A percentile compares a stretch with the other conserved stretches of the same genome.
Conservation (phyloP, 2,113 vertebrate species). For the Lasiurus cinereus region DNA sequence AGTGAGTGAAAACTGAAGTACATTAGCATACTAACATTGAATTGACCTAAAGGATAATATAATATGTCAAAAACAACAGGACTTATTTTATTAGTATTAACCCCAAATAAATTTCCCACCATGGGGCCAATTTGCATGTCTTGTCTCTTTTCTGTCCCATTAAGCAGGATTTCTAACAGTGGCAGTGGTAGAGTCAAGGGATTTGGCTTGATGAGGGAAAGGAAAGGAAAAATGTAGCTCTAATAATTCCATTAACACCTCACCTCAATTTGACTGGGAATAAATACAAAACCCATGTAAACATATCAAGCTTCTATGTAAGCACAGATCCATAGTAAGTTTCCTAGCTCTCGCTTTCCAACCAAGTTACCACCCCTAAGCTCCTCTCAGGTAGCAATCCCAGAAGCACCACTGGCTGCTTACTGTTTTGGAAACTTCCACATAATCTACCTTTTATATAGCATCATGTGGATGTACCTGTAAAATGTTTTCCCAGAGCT, state of each 20-base stretch:
- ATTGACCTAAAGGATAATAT: conserved; percentile 40
- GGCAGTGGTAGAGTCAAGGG: background rate
- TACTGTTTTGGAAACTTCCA: background rate
- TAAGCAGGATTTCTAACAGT: conserved; percentile 19
- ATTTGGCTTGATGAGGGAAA: background rate
- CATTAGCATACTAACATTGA: background rate
- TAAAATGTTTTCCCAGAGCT: background rate
- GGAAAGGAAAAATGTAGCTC: background rate
- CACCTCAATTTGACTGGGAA: background rate
- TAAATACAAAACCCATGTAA: background rate
- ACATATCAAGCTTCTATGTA: background rate
- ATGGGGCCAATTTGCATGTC: background rate
- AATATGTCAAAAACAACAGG: conserved; percentile 65
- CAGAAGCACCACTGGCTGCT: background rate
- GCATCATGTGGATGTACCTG: background rate
- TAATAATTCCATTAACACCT: background rate
- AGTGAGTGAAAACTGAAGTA: background rate
- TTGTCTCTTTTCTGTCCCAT: background rate
- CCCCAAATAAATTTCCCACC: conserved; percentile 70
- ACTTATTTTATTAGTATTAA: conserved; percentile 67
- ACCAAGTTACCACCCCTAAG: background rate
- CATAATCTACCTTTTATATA: background rate
- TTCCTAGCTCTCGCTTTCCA: background rate
- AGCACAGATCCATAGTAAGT: background rate
- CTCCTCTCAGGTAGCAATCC: background rate